phyloP scores from a whole-genome alignment of 2,113 vertebrate genomes.

The Tympanuchus pallidicinctus region DNA sequence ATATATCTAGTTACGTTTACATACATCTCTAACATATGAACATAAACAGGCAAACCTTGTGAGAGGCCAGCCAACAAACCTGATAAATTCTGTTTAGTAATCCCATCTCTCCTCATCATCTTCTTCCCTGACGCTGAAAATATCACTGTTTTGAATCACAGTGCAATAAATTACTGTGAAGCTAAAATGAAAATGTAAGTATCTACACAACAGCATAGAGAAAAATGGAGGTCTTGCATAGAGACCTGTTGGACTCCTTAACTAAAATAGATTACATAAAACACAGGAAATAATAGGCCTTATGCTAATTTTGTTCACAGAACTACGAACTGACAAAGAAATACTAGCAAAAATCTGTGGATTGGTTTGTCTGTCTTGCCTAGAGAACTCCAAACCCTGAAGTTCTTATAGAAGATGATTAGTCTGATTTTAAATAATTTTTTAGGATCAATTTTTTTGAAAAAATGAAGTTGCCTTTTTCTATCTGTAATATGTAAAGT shows the following conservation, averaged over 20 bases:
- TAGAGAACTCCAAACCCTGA: not conserved
- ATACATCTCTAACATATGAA: not conserved
- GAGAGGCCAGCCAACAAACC: not conserved
- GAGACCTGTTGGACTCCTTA: accelerated
- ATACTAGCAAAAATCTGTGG: accelerated
- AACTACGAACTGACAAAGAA: not conserved
- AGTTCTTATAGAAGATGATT: not conserved
- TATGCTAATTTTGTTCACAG: not conserved
- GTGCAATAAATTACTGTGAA: not conserved
- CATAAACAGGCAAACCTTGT: not conserved
- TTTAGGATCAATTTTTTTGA: not conserved
- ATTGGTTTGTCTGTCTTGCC: not conserved
- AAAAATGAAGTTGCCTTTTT: accelerated
- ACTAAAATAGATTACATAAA: not conserved
- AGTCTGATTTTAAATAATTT: not conserved
- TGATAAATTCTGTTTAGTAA: not conserved
- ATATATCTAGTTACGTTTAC: not conserved
- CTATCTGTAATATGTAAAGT: not conserved
- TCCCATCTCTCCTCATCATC: not conserved
- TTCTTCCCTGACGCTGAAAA: not conserved
- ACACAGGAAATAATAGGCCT: not conserved
- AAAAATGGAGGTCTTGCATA: not conserved
- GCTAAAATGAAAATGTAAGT: not conserved
- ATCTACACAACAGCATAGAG: accelerated
- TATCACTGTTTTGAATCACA: not conserved